A percentile compares a stretch with the other conserved stretches of the same genome.
These are phyloP conservation scores for Bombycilla garrulus DNA, from an alignment of 2,113 vertebrate genomes.

Conservation along the genomic window DNA sequence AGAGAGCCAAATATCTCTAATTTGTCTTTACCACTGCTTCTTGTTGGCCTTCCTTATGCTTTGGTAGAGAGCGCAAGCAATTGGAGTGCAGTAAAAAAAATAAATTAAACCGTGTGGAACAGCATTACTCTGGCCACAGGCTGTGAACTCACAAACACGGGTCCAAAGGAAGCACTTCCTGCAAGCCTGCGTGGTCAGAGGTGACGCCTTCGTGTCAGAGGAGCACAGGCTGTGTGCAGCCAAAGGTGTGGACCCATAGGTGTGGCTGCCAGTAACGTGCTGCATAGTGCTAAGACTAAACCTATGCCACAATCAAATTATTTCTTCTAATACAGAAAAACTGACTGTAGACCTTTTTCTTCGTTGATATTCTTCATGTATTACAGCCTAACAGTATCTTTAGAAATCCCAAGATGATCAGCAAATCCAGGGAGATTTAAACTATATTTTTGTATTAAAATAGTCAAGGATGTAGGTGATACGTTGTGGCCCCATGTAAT, in stretches of 20 bases:
- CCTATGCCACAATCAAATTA: background rate
- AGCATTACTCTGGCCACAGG: background rate
- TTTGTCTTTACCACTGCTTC: slow-evolving; percentile 48
- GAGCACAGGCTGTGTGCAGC: background rate
- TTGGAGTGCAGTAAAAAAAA: background rate
- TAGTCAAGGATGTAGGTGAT: slow-evolving; percentile 58
- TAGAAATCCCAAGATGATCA: slow-evolving; percentile 45
- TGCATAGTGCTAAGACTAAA: background rate
- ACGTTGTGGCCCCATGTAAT: background rate
- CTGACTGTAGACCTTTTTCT: background rate
- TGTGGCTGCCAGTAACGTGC: background rate
- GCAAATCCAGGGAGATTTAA: slow-evolving; percentile 55
- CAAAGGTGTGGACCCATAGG: background rate
- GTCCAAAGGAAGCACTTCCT: background rate
- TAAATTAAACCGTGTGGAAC: background rate
- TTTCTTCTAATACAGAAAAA: slow-evolving; percentile 14
- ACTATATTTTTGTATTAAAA: slow-evolving; percentile 61
- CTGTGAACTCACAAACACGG: background rate
- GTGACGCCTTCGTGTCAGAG: background rate
- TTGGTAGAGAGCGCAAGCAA: background rate
- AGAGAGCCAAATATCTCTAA: slow-evolving; percentile 59
- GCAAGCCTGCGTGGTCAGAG: background rate
- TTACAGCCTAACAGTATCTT: slow-evolving; percentile 25
- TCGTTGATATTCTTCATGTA: background rate
- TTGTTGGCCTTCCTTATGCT: slow-evolving; percentile 26